Conservation (phyloP, 2,888 invertebrate genomes). For the Aphidius colemani region DNA sequence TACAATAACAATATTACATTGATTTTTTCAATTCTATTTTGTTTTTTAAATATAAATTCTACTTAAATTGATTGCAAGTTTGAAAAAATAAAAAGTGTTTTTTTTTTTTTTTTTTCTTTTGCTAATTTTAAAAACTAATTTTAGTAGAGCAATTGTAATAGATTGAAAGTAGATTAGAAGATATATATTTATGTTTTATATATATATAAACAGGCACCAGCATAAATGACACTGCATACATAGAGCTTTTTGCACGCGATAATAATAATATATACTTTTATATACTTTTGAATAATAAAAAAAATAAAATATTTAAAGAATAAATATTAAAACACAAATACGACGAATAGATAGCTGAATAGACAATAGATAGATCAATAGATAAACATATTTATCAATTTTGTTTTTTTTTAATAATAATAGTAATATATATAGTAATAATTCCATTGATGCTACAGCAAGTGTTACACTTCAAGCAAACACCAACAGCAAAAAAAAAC, state of each 20-base stretch:
- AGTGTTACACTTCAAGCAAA: conserved; percentile 37
- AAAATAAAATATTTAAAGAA: conserved; percentile 1
- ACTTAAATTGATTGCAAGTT: too few relatives aligned
- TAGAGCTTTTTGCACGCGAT: conserved; percentile 33
- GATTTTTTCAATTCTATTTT: background rate
- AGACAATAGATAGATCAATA: conserved; percentile 22
- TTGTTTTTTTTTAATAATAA: conserved; percentile 9
- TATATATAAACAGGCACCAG: conserved; percentile 37
- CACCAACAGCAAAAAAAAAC: conserved; percentile 30
- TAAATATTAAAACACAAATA: conserved; percentile 1
- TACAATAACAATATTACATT: background rate
- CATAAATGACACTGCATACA: conserved; percentile 41
- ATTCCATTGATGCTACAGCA: conserved; percentile 29
- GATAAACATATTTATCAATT: conserved; percentile 18
- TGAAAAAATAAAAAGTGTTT: conserved; percentile 3
- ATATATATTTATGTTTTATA: conserved; percentile 13
- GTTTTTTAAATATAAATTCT: background rate
- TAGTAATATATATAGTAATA: conserved; percentile 13
- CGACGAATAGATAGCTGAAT: background rate
- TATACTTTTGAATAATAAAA: too few relatives aligned
- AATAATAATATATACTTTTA: conserved; percentile 12
- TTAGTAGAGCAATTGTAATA: conserved; percentile 18
- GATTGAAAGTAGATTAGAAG: conserved; percentile 24
- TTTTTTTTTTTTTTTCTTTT: background rate
- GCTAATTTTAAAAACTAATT: conserved; percentile 1